Conservation (phyloP, 2,797 vertebrate genomes). For the Austrolebias charrua region DNA sequence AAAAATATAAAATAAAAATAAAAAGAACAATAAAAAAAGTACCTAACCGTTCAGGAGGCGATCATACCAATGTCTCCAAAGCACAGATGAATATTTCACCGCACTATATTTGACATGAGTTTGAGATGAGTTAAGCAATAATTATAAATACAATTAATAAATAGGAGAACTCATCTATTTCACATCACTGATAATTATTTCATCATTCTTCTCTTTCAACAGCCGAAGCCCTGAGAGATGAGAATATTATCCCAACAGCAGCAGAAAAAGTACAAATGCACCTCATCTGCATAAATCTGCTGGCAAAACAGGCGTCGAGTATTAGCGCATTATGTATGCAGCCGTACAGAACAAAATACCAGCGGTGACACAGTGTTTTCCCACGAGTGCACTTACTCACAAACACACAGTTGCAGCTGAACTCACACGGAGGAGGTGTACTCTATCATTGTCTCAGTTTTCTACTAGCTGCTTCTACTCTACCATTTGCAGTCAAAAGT, state of each 20-base stretch:
- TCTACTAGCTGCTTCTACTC: conserved; percentile 12
- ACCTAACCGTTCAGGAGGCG: no score
- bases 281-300: conserved; percentile 50
- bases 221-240: conserved; percentile 9
- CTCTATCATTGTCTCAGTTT: conserved; percentile 39
- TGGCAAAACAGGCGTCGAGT: conserved; percentile 36
- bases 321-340: conserved; percentile 45
- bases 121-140: background rate
- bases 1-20: no score
- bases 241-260: conserved; percentile 51
- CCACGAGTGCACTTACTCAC: conserved; percentile 7
- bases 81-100: no score
- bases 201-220: conserved; percentile 26
- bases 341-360: conserved; percentile 45
- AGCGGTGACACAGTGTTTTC: conserved; percentile 34
- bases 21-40: no score
- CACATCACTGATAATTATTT: conserved; percentile 39
- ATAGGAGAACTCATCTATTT: conserved; percentile 22
- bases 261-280: conserved; percentile 39
- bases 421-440: conserved; percentile 29
- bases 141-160: background rate
- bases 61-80: no score
- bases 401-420: background rate
- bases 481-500: conserved; percentile 36
- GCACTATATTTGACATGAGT: no score